Evolutionary conservation across 92 coral and sea anemone genomes (phyloP).

Genomic region (Phenganax subtilis): DNA sequence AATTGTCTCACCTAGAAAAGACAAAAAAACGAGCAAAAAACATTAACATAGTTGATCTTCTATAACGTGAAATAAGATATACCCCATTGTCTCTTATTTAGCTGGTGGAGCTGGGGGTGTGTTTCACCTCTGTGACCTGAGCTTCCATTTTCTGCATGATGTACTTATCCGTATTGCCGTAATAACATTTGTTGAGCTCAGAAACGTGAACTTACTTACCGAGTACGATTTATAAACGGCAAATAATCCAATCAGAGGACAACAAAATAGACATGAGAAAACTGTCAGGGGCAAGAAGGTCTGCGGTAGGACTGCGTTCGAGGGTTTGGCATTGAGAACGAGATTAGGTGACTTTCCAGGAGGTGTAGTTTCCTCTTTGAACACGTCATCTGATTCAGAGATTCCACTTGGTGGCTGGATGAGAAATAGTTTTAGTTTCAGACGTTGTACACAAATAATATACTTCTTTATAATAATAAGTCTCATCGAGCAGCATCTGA

Average conservation of each 20-base stretch:
- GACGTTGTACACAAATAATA: neutral
- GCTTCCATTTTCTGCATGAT: neutral
- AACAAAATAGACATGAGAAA: conserved; percentile 30
- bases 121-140: no score
- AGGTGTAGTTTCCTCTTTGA: neutral
- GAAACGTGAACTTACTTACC: conserved; percentile 4
- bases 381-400: conserved; percentile 3
- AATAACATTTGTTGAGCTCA: no score
- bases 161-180: no score
- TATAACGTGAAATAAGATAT: neutral
- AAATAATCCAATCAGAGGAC: conserved; percentile 36
- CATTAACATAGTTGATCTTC: neutral
- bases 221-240: conserved; percentile 33
- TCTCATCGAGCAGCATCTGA: no score
- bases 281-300: conserved; percentile 32
- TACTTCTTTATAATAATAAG: neutral
- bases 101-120: no score
- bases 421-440: neutral
- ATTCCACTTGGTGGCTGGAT: conserved; percentile 2
- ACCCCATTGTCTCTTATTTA: no score
- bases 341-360: neutral
- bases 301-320: neutral
- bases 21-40: neutral
- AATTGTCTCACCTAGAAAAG: conserved; percentile 24
- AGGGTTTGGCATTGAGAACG: neutral